phyloP scores from a whole-genome alignment of 1,140 invertebrate species.

The Stenopsyche tienmushanensis region DNA sequence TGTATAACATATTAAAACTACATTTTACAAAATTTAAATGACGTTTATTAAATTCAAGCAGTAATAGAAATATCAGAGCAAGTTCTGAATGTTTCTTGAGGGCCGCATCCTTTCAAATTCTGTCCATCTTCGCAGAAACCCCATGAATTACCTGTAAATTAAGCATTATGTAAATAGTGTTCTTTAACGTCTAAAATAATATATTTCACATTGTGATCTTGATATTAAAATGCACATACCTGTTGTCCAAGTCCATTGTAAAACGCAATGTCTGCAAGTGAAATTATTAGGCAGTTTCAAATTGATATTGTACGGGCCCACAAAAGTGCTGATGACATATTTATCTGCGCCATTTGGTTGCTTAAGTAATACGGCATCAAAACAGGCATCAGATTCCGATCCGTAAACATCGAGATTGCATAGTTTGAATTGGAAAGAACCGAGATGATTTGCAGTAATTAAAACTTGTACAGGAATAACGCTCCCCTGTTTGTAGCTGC shows the following conservation, averaged over 20 bases:
- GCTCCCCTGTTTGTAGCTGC: conserved; percentile 43
- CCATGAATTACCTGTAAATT: conserved; percentile 56
- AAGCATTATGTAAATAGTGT: neutral
- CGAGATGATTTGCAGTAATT: conserved; percentile 54
- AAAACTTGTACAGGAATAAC: conserved; percentile 46
- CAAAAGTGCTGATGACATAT: neutral
- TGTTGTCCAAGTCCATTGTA: conserved; percentile 63
- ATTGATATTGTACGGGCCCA: neutral
- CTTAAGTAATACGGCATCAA: conserved; percentile 42
- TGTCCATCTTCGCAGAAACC: conserved; percentile 54
- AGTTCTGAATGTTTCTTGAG: conserved; percentile 67
- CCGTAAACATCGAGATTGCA: conserved; percentile 48
- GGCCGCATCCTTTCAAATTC: conserved; percentile 58
- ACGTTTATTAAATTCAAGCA: neutral
- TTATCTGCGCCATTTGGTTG: conserved; percentile 2
- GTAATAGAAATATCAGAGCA: conserved; percentile 68
- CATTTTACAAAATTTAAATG: no score
- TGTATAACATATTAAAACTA: no score
- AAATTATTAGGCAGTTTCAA: conserved; percentile 50
- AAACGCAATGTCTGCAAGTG: conserved; percentile 59
- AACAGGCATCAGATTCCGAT: conserved; percentile 57
- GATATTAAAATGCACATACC: conserved; percentile 34
- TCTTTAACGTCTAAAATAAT: neutral
- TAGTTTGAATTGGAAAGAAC: conserved; percentile 56
- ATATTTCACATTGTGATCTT: neutral